Base-by-base conservation (phyloP, 2,113 vertebrate species). In the Meles meles region DNA sequence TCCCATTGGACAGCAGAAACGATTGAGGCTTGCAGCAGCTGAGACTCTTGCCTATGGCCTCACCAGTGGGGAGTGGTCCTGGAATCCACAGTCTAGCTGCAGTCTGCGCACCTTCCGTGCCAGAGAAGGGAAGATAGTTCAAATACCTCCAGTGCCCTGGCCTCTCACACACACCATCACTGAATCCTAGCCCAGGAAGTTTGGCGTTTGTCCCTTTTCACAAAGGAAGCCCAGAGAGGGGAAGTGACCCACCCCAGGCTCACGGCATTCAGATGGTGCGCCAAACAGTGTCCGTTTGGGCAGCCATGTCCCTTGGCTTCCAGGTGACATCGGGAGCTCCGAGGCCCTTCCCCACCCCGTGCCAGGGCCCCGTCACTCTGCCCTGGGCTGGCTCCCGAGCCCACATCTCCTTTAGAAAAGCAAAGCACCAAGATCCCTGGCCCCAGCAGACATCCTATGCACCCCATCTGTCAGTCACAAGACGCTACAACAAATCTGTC, bases 221-320 rank as follows among this genome's bases (percentile, higher is more conserved):
- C 42, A 65, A 57, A 86, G 44, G 67, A 71, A 59, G 42, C 20
- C 25, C 39, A 42, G 57, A 10, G 42, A 63, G 11, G 15, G 27
- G 31, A 39, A 31, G 7, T 0, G 7, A 25, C 34, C 37, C 6
- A n/a, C 12, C 57, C 63, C 6, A 20, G 57, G 17, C 21, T 12
- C 10, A 5, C 59, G 4, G n/a, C 4, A 7, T 14, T 42, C 14
- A 7, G 44, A 12, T 12, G 10, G 23, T 4, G 9, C 10, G 13
- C 14, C 34, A 3, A 13, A n/a, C 18, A 18, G 55, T 0, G 1
- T 14, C 27, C 6, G 0, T 47, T 23, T 55, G 29, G 42, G 37
- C 34, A 0, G 17, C 18, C 10, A 37, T 3, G 7, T 17, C 2
- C 34, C 1, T 9, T 34, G 2, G 21, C 7, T 52, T 85, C n/a